phyloP scores from a whole-genome alignment of 2,797 vertebrate species.

The Chrysocyon brachyurus region DNA sequence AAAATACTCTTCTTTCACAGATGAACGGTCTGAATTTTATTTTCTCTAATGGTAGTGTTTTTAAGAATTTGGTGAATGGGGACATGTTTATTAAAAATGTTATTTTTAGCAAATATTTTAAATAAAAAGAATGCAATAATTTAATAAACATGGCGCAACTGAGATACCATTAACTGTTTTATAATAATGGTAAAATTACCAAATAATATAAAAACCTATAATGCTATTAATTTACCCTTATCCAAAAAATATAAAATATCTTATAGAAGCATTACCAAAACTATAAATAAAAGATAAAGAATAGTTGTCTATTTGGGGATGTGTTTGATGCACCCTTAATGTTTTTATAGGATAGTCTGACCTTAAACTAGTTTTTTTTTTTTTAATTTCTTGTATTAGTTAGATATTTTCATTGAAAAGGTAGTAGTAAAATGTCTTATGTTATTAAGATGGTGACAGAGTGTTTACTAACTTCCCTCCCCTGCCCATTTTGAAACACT shows the following conservation, averaged over 20 bases:
- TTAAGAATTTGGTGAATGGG: background rate
- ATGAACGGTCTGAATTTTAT: background rate
- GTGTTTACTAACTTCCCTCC: background rate
- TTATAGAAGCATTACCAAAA: background rate
- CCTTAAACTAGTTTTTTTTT: background rate
- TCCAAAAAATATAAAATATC: background rate
- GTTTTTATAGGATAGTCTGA: conserved; percentile 18
- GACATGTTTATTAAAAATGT: conserved; percentile 12
- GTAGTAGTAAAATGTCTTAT: background rate
- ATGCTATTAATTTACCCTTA: background rate
- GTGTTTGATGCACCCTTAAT: background rate
- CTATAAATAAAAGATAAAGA: background rate
- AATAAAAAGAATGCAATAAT: conserved; percentile 6
- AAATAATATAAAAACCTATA: background rate
- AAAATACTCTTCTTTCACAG: conserved; percentile 13
- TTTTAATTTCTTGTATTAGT: background rate
- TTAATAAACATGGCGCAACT: background rate
- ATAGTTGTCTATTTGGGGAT: background rate
- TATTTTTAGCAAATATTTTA: conserved; percentile 46
- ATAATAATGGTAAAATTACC: background rate
- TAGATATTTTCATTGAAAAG: background rate
- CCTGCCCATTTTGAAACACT: background rate
- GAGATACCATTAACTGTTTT: background rate
- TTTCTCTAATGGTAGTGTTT: background rate
- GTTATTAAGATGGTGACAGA: background rate